These are phyloP conservation scores for Megalonaias nervosa DNA, from an alignment of 1,140 invertebrate genomes.

Conservation along the genomic window DNA sequence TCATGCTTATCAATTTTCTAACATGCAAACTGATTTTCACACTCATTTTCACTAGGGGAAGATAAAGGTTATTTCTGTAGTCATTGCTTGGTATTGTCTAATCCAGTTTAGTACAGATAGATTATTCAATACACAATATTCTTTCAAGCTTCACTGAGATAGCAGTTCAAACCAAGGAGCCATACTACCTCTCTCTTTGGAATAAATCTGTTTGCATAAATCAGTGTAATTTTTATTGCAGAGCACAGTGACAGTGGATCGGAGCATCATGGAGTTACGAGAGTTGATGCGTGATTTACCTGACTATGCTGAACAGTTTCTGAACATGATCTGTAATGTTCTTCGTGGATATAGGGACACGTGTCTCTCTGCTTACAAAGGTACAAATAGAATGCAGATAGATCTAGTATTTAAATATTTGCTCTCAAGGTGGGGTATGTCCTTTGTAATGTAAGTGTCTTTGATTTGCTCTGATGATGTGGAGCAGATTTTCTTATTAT, in stretches of 20 bases:
- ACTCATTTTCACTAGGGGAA: neutral
- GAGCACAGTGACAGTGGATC: conserved; percentile 83
- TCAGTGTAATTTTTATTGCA: conserved; percentile 65
- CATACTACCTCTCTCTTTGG: too few species aligned
- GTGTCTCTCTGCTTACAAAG: conserved; percentile 82
- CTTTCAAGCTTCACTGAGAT: too few species aligned
- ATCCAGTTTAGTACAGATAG: too few species aligned
- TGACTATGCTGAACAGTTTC: conserved; percentile 80
- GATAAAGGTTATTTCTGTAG: neutral
- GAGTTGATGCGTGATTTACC: conserved; percentile 82
- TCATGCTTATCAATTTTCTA: too few species aligned
- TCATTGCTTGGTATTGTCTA: neutral
- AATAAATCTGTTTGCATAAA: too few species aligned
- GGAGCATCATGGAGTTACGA: conserved; percentile 80
- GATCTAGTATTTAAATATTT: too few species aligned
- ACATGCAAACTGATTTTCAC: neutral
- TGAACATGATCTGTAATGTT: conserved; percentile 80
- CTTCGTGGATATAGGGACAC: conserved; percentile 84
- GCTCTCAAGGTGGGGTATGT: too few species aligned
- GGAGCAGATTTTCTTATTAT: too few species aligned
- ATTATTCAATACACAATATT: too few species aligned
- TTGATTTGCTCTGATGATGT: too few species aligned
- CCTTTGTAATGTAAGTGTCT: too few species aligned
- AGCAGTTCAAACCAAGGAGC: too few species aligned
- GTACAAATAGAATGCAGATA: conserved; percentile 50